phyloP scores from a whole-genome alignment of 2,113 vertebrate species.

The Raphicerus campestris region DNA sequence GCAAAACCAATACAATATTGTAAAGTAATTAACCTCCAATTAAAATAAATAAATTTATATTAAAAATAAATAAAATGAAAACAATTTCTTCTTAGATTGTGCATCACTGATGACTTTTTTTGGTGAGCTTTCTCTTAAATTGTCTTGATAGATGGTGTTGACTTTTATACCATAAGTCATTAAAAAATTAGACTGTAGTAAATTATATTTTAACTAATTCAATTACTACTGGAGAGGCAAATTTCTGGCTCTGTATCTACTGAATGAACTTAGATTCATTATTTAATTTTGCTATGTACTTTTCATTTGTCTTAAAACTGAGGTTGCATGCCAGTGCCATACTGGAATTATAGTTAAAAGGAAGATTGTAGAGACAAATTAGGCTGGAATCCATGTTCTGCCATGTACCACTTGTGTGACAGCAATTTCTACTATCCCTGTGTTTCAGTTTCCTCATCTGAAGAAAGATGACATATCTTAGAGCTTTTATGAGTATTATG shows the following conservation, averaged over 20 bases:
- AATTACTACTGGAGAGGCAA: neutral
- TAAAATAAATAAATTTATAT: too few species aligned
- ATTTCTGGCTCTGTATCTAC: neutral
- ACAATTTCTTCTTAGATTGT: neutral
- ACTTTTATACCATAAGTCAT: neutral
- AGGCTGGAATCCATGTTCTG: neutral
- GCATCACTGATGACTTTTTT: neutral
- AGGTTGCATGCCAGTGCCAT: neutral
- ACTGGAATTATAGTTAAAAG: neutral
- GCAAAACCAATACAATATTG: too few species aligned
- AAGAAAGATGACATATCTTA: neutral
- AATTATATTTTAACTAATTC: neutral
- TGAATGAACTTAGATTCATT: neutral
- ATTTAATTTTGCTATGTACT: neutral
- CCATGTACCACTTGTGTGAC: accelerated
- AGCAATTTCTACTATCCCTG: neutral
- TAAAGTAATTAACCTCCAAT: too few species aligned
- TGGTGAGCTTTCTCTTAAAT: neutral
- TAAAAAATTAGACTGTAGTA: neutral
- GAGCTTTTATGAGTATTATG: neutral
- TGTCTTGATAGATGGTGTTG: neutral
- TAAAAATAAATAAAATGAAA: too few species aligned
- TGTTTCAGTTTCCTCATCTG: neutral
- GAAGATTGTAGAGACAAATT: neutral
- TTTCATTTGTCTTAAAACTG: neutral